Evolutionary conservation across 2,113 vertebrate genomes (phyloP), one percentile per base, ranked within the genome.

Genomic region (Cyphomyrus discorhynchus): DNA sequence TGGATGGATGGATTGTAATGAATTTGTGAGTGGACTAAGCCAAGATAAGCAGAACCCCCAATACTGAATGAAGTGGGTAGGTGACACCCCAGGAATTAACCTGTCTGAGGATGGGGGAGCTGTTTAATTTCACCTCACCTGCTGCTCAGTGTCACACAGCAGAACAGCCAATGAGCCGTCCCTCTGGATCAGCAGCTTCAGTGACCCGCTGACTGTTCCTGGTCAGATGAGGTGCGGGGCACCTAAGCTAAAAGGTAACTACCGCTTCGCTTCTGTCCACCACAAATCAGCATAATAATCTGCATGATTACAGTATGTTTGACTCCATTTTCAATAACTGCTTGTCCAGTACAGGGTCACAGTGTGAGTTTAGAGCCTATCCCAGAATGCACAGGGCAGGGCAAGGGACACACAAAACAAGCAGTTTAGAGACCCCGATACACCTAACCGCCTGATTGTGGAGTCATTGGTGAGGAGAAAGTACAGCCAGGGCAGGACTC

Each of bases 121-220:
- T 58, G 89, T 93, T 93, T 47, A 92, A 91, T 93, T 91, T 93
- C 92, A 89, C 53, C 91, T 47, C 88, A 88, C 62, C 89, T 88
- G 92, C 93, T 91, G 91, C 83, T 89, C 83, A 10, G 90, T 86
- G 90, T 91, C 82, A 24, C 86, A 47, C 27, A 91, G 66, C 66
- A 21, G 47, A 15, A 15, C 0, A 49, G 2, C 45, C n/a, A 19
- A 0, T n/a, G 74, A 35, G 3, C 47, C 35, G 5, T 6, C 17
- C 10, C 74, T 90, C 66, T 85, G 50, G 87, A 84, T 85, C 87
- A 92, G 45, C 62, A 91, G 93, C 91, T 93, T 95, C 93, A 94
- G 92, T 88, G 90, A 90, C 90, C 87, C 90, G 89, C 92, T 84
- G 91, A 93, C 83, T 70, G 89, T 85, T 80, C 77, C n/a, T 90